Evolutionary conservation across 2,888 invertebrate genomes (phyloP).

Genomic region (Diploptera punctata): DNA sequence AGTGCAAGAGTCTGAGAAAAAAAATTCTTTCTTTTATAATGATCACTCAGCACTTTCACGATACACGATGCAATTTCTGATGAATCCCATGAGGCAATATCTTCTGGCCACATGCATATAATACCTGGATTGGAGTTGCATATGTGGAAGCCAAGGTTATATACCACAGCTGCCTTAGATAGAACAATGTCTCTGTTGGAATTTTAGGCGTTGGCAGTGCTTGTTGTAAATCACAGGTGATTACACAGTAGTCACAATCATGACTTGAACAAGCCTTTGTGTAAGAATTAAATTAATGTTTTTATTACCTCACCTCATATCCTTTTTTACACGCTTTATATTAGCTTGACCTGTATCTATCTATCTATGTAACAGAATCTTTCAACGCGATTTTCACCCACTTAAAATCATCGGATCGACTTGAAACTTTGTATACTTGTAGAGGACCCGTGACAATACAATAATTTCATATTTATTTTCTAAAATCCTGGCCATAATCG

Average conservation of each 20-base stretch:
- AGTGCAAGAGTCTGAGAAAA: slow-evolving; percentile 6
- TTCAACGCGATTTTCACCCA: too few species aligned
- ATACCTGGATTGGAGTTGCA: slow-evolving; percentile 18
- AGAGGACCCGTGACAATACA: too few species aligned
- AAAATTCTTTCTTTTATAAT: neutral
- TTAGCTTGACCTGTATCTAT: too few species aligned
- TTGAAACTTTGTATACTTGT: too few species aligned
- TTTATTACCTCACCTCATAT: neutral
- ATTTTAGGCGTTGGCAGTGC: slow-evolving; percentile 4
- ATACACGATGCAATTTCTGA: slow-evolving; percentile 7
- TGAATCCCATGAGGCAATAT: neutral
- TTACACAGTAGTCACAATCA: neutral
- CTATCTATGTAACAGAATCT: too few species aligned
- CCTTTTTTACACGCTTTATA: neutral
- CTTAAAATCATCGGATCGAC: too few species aligned
- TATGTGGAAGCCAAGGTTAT: slow-evolving; percentile 13
- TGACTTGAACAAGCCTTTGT: neutral
- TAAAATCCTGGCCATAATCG: too few species aligned
- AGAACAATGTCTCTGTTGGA: neutral
- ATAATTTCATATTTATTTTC: too few species aligned
- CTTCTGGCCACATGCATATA: slow-evolving; percentile 3
- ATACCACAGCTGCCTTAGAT: slow-evolving; percentile 7
- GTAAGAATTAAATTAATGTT: too few species aligned
- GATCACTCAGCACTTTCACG: neutral
- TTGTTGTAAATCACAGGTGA: neutral